Base-by-base conservation (phyloP, 2,797 vertebrate species). In the Macropus fuliginosus region DNA sequence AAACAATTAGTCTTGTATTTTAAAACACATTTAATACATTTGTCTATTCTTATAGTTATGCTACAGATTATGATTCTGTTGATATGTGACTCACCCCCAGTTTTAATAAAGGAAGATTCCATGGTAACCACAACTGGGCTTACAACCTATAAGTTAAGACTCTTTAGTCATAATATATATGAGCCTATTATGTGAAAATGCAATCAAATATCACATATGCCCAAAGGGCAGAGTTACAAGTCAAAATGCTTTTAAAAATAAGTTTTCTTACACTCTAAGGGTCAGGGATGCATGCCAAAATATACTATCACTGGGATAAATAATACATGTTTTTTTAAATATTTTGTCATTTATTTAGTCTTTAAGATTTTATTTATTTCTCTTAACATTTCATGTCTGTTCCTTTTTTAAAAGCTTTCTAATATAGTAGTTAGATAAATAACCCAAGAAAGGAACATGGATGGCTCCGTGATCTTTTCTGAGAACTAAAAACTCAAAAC, bases 301-400 rank as follows among this genome's bases (percentile, higher is more conserved):
- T 52, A 57, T 50, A 4, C 52, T 52, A 94, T 92, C 56, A 52
- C 4, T 27, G 40, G 91, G 94, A 95, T 95, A 94, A 95, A 92
- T 91, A 74, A 87, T 13, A 81, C 29, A 29, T 31, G 40, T 34
- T 62, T 59, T 59, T 56, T 91, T 90, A 92, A 96, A 34, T 0
- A 55, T 34, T 93, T 40, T 57, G 28, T 55, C 34, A 91, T 89
- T 92, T 91, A 91, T 93, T 90, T 95, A 95, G 56, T 92, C 93
- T 59, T 94, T 94, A 50, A 91, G 81, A 92, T 74, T 89, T 14
- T 92, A 93, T 62, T 8, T 92, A 34, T 93, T 54, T 52, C 27
- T 91, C n/a, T 62, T 62, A 40, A 90, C 50, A 29, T 87, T 54
- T 95, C 87, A 50, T n/a, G 90, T 59, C 74, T 54, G 54, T 54